Percentiles rank a stretch among this genome's conserved stretches.
These are phyloP conservation scores for Rhamphomyia laevipes DNA, from an alignment of 2,888 invertebrate species.

Conservation along the genomic window DNA sequence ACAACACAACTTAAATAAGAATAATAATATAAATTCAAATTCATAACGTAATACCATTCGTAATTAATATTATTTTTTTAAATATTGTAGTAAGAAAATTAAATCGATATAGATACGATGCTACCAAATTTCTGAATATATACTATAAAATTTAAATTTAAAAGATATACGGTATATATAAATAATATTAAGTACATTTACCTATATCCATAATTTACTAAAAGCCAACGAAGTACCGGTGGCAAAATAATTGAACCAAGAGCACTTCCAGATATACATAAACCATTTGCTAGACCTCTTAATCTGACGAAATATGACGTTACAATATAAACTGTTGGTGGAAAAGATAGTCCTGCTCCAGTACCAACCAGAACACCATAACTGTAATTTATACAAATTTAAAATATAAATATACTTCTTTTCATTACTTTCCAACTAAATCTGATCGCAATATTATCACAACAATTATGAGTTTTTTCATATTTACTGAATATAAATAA, in stretches of 20 bases:
- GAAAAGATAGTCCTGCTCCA: slow-evolving; percentile 76
- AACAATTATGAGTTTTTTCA: neutral
- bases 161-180: neutral
- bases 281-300: slow-evolving; percentile 73
- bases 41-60: too few relatives aligned
- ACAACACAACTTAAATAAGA: too few relatives aligned
- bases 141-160: neutral
- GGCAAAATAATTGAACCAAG: slow-evolving; percentile 77
- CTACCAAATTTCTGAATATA: too few relatives aligned
- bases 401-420: too few relatives aligned
- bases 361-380: slow-evolving; percentile 73
- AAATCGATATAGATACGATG: neutral
- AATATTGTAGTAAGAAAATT: too few relatives aligned
- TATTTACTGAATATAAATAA: too few relatives aligned
- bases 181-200: slow-evolving; percentile 30
- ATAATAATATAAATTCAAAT: too few relatives aligned
- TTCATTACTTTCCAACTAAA: neutral
- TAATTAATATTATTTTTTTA: too few relatives aligned
- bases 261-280: slow-evolving; percentile 81
- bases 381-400: slow-evolving; percentile 36
- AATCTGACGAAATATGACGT: slow-evolving; percentile 72
- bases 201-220: slow-evolving; percentile 67
- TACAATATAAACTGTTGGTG: slow-evolving; percentile 81
- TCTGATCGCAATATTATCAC: slow-evolving; percentile 4
- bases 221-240: slow-evolving; percentile 56